Base-by-base conservation (phyloP, 2,888 invertebrate genomes). In the Aricia artaxerxes region DNA sequence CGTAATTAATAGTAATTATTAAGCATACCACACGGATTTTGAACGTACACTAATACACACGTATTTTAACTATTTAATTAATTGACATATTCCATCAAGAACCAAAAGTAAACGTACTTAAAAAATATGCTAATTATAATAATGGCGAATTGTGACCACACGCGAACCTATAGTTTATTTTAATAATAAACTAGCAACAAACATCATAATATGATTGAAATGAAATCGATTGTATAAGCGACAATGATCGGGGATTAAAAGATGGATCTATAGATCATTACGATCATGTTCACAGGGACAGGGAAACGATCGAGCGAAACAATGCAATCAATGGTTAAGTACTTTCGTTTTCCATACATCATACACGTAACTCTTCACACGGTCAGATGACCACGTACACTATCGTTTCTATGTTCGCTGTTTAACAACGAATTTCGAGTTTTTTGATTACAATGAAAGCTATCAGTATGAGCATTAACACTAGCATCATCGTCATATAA, bases 321-420 rank as follows among this genome's bases (percentile, higher is more conserved):
- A 80, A 77, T 80, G 78, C 77, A 80, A 81, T 80, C 82, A 80
- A 81, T 80, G 81, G 80, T 69, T 69, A 69, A 69, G 69, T 49
- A 84, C 85, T 85, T 85, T 85, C 85, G 78, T 84, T 84, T 84
- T 82, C 81, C 80, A 81, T 80, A 79, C 81, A 82, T 82, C 80
- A 81, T 80, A 79, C 81, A 82, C 83, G 82, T 84, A 83, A 83
- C 79, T 72, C 75, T 83, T 84, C 82, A 83, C 82, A 84, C 82
- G 81, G 60, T 78, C 78, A 80, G 81, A 79, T 82, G 83, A 83
- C 81, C 82, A 80, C 82, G 80, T 79, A 80, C 73, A 73, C 80
- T 82, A 81, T 80, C 72, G 80, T 82, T 82, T 81, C 79, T 80
- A 80, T 57, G 44, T 80, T 80, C 60, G 40, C 38, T 79, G 78